Conservation (phyloP, 53 echinoderm and acorn worm genomes). For the Apostichopus leukothele region DNA sequence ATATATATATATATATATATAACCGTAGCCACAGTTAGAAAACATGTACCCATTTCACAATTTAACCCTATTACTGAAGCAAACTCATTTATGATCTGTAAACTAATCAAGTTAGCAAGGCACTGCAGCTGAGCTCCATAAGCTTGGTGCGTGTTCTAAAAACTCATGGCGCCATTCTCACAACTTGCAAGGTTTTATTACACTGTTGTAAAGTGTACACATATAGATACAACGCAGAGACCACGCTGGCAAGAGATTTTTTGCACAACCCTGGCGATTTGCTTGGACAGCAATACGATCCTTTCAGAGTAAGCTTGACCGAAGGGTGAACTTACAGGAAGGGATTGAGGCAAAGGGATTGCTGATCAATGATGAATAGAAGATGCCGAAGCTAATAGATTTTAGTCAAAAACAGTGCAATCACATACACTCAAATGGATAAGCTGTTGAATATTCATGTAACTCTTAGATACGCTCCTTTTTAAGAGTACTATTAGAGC, state of each 20-base stretch:
- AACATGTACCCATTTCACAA: background rate
- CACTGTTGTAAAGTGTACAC: background rate
- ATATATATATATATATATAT: no score
- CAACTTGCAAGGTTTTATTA: constrained; percentile 37
- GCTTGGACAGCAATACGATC: background rate
- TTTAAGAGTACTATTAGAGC: no score
- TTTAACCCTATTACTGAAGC: constrained; percentile 31
- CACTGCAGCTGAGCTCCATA: constrained; percentile 16
- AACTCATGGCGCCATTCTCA: background rate
- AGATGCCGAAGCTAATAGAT: background rate
- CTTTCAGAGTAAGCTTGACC: background rate
- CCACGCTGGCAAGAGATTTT: background rate
- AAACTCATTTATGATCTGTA: constrained; percentile 27
- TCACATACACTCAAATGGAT: no score
- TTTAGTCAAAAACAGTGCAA: no score
- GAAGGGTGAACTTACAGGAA: background rate
- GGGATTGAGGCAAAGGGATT: background rate
- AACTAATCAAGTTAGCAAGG: constrained; percentile 22
- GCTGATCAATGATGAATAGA: background rate
- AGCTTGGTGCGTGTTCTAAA: constrained; percentile 1
- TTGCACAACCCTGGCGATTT: background rate
- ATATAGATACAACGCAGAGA: background rate
- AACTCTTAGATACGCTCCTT: no score
- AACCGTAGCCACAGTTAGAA: background rate
- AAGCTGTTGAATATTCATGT: no score